A percentile compares a stretch with the other conserved stretches of the same genome.
phyloP scores from a whole-genome alignment of 2,888 invertebrate genomes.

The Xiphydria camelus region DNA sequence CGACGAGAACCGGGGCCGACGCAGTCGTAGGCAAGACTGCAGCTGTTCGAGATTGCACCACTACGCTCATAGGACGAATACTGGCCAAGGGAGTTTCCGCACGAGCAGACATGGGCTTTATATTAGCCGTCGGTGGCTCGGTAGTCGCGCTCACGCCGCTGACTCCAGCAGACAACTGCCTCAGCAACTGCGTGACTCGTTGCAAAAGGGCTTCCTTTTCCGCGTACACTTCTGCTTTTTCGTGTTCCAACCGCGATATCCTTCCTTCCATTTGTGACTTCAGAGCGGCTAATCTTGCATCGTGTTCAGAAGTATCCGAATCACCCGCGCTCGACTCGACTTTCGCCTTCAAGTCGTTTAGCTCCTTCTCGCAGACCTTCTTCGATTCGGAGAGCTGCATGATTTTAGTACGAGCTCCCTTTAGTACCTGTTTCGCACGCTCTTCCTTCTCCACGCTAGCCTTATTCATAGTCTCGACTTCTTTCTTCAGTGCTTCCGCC shows the following conservation, averaged over 20 bases:
- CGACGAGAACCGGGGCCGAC: constrained; percentile 51
- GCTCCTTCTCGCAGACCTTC: constrained; percentile 58
- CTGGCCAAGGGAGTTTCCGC: constrained; percentile 88
- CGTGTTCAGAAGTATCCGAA: constrained; percentile 47
- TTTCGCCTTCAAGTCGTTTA: constrained; percentile 46
- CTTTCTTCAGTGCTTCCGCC: constrained; percentile 68
- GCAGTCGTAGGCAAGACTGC: constrained; percentile 80
- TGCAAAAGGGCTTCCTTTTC: constrained; percentile 74
- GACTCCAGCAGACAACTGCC: constrained; percentile 70
- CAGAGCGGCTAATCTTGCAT: constrained; percentile 62
- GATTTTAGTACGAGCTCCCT: constrained; percentile 76
- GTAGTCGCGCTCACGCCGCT: constrained; percentile 62
- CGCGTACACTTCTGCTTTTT: constrained; percentile 67
- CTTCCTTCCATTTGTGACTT: constrained; percentile 74
- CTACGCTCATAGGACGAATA: constrained; percentile 83
- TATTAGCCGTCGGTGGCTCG: constrained; percentile 84
- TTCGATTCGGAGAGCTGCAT: constrained; percentile 73
- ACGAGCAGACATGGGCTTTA: constrained; percentile 89
- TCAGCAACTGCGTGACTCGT: constrained; percentile 69
- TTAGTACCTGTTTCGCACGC: constrained; percentile 68
- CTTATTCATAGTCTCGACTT: constrained; percentile 65
- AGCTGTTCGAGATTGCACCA: constrained; percentile 70
- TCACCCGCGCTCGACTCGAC: constrained; percentile 43
- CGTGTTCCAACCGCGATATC: constrained; percentile 72
- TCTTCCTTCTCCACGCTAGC: constrained; percentile 67